phyloP scores from a whole-genome alignment of 2,113 vertebrate species.

The Elephas maximus region DNA sequence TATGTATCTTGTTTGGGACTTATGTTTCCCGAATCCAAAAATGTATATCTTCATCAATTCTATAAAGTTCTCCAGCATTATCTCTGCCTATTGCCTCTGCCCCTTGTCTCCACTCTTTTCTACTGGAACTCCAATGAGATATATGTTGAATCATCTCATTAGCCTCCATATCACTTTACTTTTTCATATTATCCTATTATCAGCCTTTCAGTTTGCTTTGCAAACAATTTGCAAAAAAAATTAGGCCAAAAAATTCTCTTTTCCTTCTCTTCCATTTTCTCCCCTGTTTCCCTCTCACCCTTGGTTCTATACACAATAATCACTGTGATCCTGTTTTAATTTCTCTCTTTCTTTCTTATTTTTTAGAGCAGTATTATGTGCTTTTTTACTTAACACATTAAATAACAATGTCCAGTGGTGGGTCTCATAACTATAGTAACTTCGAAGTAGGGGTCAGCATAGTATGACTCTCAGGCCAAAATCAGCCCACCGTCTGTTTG shows the following conservation, averaged over 20 bases:
- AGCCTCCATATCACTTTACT: neutral
- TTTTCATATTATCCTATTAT: fast-evolving
- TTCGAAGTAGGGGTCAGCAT: no score
- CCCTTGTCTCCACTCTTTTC: fast-evolving
- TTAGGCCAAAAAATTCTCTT: neutral
- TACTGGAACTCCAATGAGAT: neutral
- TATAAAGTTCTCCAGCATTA: fast-evolving
- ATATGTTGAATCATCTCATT: fast-evolving
- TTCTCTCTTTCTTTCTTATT: no score
- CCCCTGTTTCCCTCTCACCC: neutral
- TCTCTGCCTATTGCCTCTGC: no score
- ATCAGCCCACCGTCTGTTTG: no score
- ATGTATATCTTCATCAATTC: fast-evolving
- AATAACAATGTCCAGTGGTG: no score
- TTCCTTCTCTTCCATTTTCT: neutral
- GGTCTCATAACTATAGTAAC: no score
- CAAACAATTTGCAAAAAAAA: neutral
- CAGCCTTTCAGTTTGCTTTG: neutral
- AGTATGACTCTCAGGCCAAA: no score
- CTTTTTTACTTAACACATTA: no score
- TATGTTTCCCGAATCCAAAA: neutral
- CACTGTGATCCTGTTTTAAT: neutral
- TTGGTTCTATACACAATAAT: fast-evolving
- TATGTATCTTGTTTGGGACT: neutral
- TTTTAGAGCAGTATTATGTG: no score